phyloP scores from a whole-genome alignment of 2,113 vertebrate genomes.

The Boleophthalmus pectinirostris region DNA sequence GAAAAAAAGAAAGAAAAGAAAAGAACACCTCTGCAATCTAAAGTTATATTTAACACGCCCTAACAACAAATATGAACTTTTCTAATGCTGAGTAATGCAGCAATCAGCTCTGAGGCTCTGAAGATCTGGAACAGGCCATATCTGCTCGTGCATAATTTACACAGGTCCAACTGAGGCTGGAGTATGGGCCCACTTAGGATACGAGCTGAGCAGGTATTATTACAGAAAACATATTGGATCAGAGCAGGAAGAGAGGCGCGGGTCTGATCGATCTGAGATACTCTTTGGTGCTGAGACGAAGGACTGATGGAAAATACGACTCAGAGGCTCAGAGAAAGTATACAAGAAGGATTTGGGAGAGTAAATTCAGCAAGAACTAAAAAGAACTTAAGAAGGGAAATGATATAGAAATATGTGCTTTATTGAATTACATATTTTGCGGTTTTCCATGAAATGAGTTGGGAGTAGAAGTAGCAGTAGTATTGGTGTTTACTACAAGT shows the following conservation, averaged over 20 bases:
- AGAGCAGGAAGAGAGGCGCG: conserved; percentile 16
- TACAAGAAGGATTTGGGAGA: conserved; percentile 15
- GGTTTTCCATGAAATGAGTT: too few relatives aligned
- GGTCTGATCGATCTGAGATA: conserved; percentile 31
- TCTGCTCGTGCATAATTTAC: conserved; percentile 63
- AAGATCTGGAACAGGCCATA: conserved; percentile 53
- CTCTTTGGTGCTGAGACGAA: conserved; percentile 48
- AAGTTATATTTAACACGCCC: conserved; percentile 14
- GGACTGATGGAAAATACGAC: conserved; percentile 42
- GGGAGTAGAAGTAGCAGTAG: too few relatives aligned
- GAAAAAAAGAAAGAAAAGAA: too few relatives aligned
- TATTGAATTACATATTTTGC: not conserved
- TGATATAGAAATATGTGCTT: not conserved
- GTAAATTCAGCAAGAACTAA: not conserved
- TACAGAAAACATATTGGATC: conserved; percentile 52
- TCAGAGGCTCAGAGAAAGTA: conserved; percentile 18
- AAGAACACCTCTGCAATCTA: not conserved
- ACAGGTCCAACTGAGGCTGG: conserved; percentile 37
- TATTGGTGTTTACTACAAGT: too few relatives aligned
- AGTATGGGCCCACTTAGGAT: conserved; percentile 53
- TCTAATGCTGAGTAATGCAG: conserved; percentile 47
- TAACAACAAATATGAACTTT: conserved; percentile 7
- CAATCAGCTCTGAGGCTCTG: conserved; percentile 5
- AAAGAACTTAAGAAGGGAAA: not conserved
- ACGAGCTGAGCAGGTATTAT: conserved; percentile 51